These are phyloP conservation scores for Peromyscus melanophrys DNA, from an alignment of 2,797 vertebrate genomes.

Conservation along the genomic window DNA sequence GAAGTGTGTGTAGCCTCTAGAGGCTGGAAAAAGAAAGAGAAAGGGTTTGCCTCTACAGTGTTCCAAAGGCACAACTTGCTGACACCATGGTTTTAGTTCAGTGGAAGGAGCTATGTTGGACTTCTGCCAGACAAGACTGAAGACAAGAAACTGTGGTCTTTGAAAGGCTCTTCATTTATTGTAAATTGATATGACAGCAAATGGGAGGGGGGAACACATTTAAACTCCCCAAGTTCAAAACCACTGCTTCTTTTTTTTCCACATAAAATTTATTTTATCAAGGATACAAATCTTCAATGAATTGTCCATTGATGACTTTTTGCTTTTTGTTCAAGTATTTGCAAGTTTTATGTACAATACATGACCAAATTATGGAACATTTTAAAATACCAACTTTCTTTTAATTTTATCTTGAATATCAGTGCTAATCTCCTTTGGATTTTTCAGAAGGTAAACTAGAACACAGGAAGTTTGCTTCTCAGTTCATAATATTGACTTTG, in stretches of 20 bases:
- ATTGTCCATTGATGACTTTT: background rate
- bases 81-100: background rate
- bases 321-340: background rate
- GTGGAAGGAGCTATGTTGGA: background rate
- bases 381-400: constrained; percentile 50
- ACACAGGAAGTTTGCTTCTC: background rate
- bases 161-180: background rate
- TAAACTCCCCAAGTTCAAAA: constrained; percentile 17
- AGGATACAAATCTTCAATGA: background rate
- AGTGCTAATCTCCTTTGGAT: constrained; percentile 27
- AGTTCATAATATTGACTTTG: background rate
- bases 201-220: background rate
- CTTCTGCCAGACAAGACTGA: background rate
- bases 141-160: background rate
- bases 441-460: constrained; percentile 29
- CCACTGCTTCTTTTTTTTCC: constrained; percentile 23
- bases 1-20: background rate
- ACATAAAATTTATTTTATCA: background rate
- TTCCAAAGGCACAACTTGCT: background rate
- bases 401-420: constrained; percentile 59
- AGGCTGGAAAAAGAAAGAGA: background rate
- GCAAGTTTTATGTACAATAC: background rate
- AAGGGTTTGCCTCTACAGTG: background rate
- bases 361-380: constrained; percentile 18
- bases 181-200: background rate